Conservation (phyloP, 2,113 vertebrate species). For the Trochalopteron elliotii region DNA sequence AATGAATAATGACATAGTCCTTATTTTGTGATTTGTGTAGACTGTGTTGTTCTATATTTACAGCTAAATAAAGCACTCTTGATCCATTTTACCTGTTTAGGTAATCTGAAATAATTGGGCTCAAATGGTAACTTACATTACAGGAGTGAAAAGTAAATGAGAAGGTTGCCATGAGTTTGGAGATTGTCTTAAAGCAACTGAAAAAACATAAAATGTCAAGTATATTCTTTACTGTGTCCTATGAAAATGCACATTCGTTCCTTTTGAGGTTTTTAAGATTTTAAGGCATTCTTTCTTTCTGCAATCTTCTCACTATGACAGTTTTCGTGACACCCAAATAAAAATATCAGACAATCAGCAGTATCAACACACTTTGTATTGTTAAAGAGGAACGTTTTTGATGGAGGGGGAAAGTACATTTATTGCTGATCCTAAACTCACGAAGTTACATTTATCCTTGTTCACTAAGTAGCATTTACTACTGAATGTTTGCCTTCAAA, state of each 20-base stretch:
- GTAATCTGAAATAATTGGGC: neutral
- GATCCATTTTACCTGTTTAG: neutral
- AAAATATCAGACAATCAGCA: neutral
- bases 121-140: neutral
- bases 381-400: neutral
- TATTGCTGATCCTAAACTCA: neutral
- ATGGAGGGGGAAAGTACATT: fast-evolving
- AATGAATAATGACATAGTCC: neutral
- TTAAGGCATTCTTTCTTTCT: neutral
- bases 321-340: neutral
- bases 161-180: neutral
- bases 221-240: neutral
- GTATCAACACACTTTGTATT: neutral
- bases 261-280: neutral
- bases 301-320: neutral
- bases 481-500: neutral
- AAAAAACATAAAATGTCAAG: neutral
- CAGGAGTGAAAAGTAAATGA: neutral
- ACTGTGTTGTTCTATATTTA: neutral
- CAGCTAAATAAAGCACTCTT: neutral
- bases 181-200: neutral
- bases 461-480: neutral
- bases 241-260: neutral
- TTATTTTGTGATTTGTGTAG: neutral
- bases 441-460: neutral